Evolutionary conservation across 2,113 vertebrate genomes (phyloP).

Genomic region (Meriones unguiculatus): DNA sequence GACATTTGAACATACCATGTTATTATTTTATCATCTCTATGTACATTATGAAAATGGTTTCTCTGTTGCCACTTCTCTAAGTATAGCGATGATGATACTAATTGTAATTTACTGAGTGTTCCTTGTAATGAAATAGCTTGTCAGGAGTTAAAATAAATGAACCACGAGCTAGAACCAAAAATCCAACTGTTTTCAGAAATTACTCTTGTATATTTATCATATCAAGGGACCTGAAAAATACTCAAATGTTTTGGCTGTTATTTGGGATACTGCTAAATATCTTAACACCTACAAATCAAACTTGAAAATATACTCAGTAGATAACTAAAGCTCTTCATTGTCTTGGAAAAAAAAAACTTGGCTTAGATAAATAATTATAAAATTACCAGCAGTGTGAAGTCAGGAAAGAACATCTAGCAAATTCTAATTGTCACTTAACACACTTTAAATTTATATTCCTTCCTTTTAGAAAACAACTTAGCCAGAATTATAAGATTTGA

Average conservation of each 20-base stretch:
- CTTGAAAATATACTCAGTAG: neutral
- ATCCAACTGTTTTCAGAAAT: neutral
- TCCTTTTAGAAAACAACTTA: constrained; percentile 61
- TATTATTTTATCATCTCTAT: neutral
- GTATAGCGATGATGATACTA: neutral
- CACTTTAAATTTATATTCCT: constrained; percentile 38
- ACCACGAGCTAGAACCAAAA: neutral
- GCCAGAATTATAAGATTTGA: constrained; percentile 25
- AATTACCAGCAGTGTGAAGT: constrained; percentile 10
- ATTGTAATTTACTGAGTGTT: neutral
- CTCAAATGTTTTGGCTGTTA: constrained; percentile 43
- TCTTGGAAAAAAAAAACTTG: neutral
- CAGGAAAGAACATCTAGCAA: neutral
- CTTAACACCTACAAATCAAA: neutral
- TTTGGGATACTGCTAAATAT: neutral
- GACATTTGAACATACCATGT: neutral
- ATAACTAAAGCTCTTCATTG: neutral
- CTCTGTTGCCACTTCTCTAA: neutral
- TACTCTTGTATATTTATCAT: neutral
- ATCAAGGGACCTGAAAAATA: neutral
- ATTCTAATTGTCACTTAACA: constrained; percentile 40
- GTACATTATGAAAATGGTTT: neutral
- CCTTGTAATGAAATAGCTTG: neutral
- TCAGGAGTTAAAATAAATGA: neutral
- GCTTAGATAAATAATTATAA: constrained; percentile 17